Evolutionary conservation across 2,888 invertebrate genomes (phyloP).

Genomic region (Muscina levida): DNA sequence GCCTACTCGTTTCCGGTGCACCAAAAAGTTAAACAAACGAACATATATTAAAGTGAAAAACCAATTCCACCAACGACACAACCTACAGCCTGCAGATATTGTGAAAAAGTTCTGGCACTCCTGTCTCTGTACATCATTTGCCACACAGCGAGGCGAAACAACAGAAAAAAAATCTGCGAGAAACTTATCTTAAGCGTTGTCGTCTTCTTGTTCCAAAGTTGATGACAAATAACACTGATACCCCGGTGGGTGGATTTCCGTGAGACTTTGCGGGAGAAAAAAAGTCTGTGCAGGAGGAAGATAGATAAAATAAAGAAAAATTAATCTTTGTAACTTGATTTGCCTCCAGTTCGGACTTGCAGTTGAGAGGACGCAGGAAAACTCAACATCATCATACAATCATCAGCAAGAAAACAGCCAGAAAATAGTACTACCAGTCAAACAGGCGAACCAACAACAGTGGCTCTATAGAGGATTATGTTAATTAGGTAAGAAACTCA

Average conservation of each 20-base stretch:
- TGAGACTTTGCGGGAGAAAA: background rate
- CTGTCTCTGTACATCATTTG: background rate
- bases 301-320: slow-evolving; percentile 58
- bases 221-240: slow-evolving; percentile 57
- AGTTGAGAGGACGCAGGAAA: background rate
- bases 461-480: slow-evolving; percentile 60
- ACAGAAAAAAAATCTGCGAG: slow-evolving; percentile 29
- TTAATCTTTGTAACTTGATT: slow-evolving; percentile 53
- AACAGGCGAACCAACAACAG: slow-evolving; percentile 25
- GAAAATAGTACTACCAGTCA: background rate
- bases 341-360: background rate
- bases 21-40: slow-evolving; percentile 7
- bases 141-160: background rate
- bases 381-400: slow-evolving; percentile 46
- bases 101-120: slow-evolving; percentile 21
- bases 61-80: slow-evolving; percentile 13
- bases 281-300: slow-evolving; percentile 14
- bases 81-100: slow-evolving; percentile 45
- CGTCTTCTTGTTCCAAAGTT: slow-evolving; percentile 22
- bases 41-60: slow-evolving; percentile 19
- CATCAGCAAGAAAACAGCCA: slow-evolving; percentile 28
- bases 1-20: background rate
- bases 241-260: background rate
- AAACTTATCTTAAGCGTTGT: slow-evolving; percentile 1
- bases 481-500: slow-evolving; percentile 61